Base-by-base conservation (phyloP, 2,797 vertebrate species). In the Microctenopoma lineatum region DNA sequence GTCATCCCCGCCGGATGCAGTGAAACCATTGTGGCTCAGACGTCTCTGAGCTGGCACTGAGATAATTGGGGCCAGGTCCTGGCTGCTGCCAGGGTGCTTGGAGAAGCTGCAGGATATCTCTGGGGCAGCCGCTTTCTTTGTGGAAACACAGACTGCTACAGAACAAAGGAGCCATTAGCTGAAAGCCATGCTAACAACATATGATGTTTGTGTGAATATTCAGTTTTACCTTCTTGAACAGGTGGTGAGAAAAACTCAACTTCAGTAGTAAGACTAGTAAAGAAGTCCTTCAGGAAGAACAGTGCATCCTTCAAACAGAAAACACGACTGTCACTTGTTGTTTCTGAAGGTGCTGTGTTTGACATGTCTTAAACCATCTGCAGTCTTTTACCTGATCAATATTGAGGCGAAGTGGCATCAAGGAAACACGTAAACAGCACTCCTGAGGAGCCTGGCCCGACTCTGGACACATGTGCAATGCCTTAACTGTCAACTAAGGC, bases 281-380 rank as follows among this genome's bases (percentile, higher is more conserved):
- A 98, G 90, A 99, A 99, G 83, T 99, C 96, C 87, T 98, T 99
- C 84, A 99, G 81, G 93, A 99, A 99, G 91, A 99, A 99, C 80
- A 99, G 92, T 32, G 98, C 98, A 87, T 99, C 98, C 98, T 99
- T 70, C 10, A 73, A 71, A 83, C 1, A 86, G 60, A 76, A 47
- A 60, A 56, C 4, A 57, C 2, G 1, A 5, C 4, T 11, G 46
- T 71, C 3, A 74, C 12, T 42, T 67, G 6, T 59, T 38, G n/a
- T 34, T 29, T 29, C 27, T 16, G 10, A 42, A 1, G 7, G 69
- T 21, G 18, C 3, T 15, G 25, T 21, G 25, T 26, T 52, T 50
- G 14, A 14, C 3, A 6, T 7, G 50, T 39, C 2, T 69, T 29
- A 6, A 29, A 27, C 26, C 1, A 47, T 57, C 13, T 52, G 9